Base-by-base conservation (phyloP, 2,113 vertebrate species). In the Elanus axillaris region DNA sequence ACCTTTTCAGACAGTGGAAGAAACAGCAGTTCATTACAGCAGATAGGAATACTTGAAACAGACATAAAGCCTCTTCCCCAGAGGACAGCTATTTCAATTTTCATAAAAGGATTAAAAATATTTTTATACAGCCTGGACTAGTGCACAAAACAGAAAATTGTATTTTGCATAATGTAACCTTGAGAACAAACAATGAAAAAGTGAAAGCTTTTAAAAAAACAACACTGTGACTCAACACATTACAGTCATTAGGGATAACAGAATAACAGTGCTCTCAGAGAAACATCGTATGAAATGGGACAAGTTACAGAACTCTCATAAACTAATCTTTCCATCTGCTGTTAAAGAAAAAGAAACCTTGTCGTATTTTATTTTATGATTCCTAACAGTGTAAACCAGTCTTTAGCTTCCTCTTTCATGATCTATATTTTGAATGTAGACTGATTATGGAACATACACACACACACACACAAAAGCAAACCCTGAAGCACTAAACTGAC, bases 131-230 rank as follows among this genome's bases (percentile, higher is more conserved):
- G 78, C 15, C 43, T 72, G 22, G 60, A 52, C 67, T 45, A 77
- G 42, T 40, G 20, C n/a, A 93, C 36, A 88, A 94, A 88, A 74
- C 13, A 23, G 6, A 86, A 81, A 17, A 27, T 11, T 59, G 3
- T 43, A 50, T 43, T 93, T 90, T 82, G 66, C 62, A 88, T 72
- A 88, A 90, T 25, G 47, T 64, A 88, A 75, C 77, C 87, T 94
- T 94, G 90, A 94, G 78, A 94, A 79, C 36, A 79, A 94, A 76
- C 55, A 91, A 73, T 9, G 29, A 42, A 48, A 88, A 93, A 93
- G 27, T 32, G 67, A 82, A 92, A 92, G 62, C 36, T 92, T 91
- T 85, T 45, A 5, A 50, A 94, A 94, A 93, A 78, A 34, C 23
- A 64, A 23, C 42, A 26, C 20, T 13, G n/a, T 91, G 78, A 93